These are phyloP conservation scores for Halcyon malimbica DNA, from an alignment of 2,113 vertebrate species.

Conservation along the genomic window DNA sequence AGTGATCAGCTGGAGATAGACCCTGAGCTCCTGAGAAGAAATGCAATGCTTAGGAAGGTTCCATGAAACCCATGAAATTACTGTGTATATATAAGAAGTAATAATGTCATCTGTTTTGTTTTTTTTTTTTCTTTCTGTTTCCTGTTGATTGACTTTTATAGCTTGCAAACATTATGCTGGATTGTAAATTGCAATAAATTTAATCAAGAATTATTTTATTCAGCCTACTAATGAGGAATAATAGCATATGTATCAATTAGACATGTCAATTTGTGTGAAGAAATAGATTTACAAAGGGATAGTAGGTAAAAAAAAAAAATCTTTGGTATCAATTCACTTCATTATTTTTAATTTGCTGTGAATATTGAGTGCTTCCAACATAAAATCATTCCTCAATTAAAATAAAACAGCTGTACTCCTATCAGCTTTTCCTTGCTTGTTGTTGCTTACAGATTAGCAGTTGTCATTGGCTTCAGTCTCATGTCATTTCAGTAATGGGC, in stretches of 20 bases:
- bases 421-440: constrained; percentile 78
- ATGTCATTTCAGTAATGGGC: constrained; percentile 84
- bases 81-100: constrained; percentile 57
- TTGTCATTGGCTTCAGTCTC: constrained; percentile 80
- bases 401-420: constrained; percentile 80
- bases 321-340: constrained; percentile 83
- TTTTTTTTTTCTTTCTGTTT: constrained; percentile 73
- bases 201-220: constrained; percentile 88
- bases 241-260: constrained; percentile 85
- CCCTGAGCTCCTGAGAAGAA: neutral
- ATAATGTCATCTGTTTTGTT: constrained; percentile 70
- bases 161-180: constrained; percentile 82
- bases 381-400: constrained; percentile 84
- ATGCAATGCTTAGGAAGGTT: neutral
- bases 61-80: neutral
- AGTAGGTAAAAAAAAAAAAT: constrained; percentile 79
- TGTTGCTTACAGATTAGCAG: constrained; percentile 80
- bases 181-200: constrained; percentile 86
- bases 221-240: constrained; percentile 83
- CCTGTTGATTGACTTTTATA: constrained; percentile 86
- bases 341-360: constrained; percentile 85
- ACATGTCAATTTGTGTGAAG: constrained; percentile 83
- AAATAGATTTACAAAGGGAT: constrained; percentile 84
- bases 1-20: neutral
- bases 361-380: constrained; percentile 83